phyloP scores from a whole-genome alignment of 2,113 vertebrate genomes.

The Strix uralensis region DNA sequence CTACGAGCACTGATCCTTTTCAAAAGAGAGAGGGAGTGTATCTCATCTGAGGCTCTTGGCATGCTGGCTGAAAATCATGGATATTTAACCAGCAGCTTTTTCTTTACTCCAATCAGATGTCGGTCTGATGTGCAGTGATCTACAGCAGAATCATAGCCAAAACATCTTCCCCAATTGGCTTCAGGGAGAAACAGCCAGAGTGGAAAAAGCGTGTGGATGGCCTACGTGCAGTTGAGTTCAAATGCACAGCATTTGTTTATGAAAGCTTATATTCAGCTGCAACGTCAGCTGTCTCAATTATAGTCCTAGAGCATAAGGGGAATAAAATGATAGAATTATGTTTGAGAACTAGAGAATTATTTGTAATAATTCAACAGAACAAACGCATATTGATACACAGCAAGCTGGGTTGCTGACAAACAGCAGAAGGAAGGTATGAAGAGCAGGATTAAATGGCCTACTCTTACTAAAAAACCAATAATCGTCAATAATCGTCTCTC shows the following conservation, averaged over 20 bases:
- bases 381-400: neutral
- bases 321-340: neutral
- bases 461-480: neutral
- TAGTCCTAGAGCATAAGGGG: neutral
- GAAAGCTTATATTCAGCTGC: constrained; percentile 5
- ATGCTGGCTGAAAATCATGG: neutral
- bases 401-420: neutral
- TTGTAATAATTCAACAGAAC: neutral
- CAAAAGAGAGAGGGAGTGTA: neutral
- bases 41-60: neutral
- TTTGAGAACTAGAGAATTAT: neutral
- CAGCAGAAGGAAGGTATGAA: neutral
- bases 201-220: constrained; percentile 40
- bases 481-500: neutral
- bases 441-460: neutral
- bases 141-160: constrained; percentile 18
- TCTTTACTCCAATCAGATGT: neutral
- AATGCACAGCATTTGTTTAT: neutral
- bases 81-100: constrained; percentile 37
- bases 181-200: constrained; percentile 18
- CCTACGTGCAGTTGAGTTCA: neutral
- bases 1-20: neutral
- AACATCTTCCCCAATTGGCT: constrained; percentile 1
- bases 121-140: constrained; percentile 39
- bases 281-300: neutral